Conservation (phyloP, 2,797 vertebrate species). For the Pantherophis alleghaniensis region DNA sequence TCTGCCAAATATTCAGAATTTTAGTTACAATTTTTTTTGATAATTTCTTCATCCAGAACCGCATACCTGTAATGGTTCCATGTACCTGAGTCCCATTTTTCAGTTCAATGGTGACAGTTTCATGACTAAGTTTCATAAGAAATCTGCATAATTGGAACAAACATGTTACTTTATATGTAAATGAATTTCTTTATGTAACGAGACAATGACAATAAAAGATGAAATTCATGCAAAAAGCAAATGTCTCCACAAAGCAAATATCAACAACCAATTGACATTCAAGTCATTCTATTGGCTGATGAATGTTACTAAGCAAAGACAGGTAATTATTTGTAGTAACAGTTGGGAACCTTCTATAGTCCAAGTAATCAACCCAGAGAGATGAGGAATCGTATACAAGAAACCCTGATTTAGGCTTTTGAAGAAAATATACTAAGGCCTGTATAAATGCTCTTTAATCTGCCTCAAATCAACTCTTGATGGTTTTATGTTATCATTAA, state of each 20-base stretch:
- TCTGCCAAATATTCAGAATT: not conserved
- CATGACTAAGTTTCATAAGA: constrained; percentile 99
- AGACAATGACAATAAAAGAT: not conserved
- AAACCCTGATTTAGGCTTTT: not conserved
- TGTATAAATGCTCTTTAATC: not conserved
- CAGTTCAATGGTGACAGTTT: constrained; percentile 97
- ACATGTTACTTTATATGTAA: not conserved
- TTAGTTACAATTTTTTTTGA: not conserved
- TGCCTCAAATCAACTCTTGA: not conserved
- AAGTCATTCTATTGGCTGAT: not conserved
- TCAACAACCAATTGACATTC: not conserved
- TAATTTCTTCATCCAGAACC: not conserved
- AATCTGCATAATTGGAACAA: constrained; percentile 74
- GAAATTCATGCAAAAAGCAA: not conserved
- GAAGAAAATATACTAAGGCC: not conserved
- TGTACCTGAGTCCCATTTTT: constrained; percentile 99
- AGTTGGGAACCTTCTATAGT: not conserved
- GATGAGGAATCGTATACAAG: not conserved
- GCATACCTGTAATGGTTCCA: constrained; percentile 93
- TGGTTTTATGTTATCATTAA: not conserved
- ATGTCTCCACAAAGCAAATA: not conserved
- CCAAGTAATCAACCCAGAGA: not conserved
- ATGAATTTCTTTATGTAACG: not conserved
- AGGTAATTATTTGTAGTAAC: not conserved
- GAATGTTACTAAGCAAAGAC: not conserved